Conservation (phyloP, 2,888 invertebrate species). For the Rhabditoides inermis region DNA sequence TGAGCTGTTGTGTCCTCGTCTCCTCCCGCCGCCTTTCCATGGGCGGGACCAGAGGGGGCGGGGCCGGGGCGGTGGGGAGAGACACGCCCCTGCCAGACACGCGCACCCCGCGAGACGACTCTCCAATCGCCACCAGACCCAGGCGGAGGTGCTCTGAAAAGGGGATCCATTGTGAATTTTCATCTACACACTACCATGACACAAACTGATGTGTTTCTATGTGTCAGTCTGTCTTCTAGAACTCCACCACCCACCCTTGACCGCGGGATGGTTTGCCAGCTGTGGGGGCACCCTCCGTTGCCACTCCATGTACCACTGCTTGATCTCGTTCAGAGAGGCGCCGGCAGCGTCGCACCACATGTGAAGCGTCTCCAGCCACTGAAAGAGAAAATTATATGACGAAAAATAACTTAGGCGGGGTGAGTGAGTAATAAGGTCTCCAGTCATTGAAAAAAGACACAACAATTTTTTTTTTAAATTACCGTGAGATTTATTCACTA, state of each 20-base stretch:
- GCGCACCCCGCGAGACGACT: conserved; percentile 58
- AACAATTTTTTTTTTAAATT: not conserved
- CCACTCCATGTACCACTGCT: conserved; percentile 71
- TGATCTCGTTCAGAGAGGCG: conserved; percentile 82
- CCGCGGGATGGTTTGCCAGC: conserved; percentile 53
- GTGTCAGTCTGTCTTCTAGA: not conserved
- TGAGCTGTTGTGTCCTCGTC: conserved; percentile 11
- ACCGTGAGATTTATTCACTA: too few species aligned
- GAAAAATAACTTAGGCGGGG: not conserved
- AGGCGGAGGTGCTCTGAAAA: conserved; percentile 71
- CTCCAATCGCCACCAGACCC: conserved; percentile 83
- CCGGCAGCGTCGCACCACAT: conserved; percentile 82
- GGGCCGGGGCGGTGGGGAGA: too few species aligned
- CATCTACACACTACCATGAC: not conserved
- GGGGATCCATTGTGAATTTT: not conserved
- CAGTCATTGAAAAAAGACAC: not conserved
- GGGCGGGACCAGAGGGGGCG: too few species aligned
- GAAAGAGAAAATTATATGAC: conserved; percentile 10
- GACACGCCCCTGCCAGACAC: conserved; percentile 31
- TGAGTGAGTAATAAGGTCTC: not conserved
- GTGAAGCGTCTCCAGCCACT: conserved; percentile 57
- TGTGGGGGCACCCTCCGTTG: conserved; percentile 59
- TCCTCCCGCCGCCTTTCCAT: not conserved
- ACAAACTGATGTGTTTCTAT: not conserved
- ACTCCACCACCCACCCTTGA: conserved; percentile 27